Base-by-base conservation (phyloP, 2,113 vertebrate genomes). In the Microtus pennsylvanicus region DNA sequence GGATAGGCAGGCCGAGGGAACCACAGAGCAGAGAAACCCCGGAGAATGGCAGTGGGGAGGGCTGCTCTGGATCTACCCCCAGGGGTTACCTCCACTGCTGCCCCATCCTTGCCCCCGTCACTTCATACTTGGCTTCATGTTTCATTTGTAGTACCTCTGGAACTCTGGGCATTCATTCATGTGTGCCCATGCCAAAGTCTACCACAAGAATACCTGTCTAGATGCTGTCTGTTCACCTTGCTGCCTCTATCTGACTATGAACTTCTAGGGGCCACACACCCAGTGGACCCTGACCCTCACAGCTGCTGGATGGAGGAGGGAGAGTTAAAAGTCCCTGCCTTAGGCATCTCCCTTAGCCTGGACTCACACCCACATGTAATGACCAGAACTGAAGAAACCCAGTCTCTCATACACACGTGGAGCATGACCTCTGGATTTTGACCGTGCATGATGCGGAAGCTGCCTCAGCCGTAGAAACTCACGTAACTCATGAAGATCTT, bases 401-500 rank as follows among this genome's bases (percentile, higher is more conserved):
- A 9, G 1, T 61, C 24, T 17, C 80, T 61, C 13, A 42, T 10
- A 38, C 21, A 26, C 45, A 14, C 1, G 0, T 2, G 74, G 76
- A 16, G 17, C 1, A 35, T 58, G 65, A 8, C 47, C 1, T 12
- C 4, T 58, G 52, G 80, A 82, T 38, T 24, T 17, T 55, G 22
- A 47, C 28, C 3, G 22, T 26, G 22, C 17, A 38, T 3, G 2
- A 10, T 0, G n/a, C 35, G 47, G 1, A 67, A n/a, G 50, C 45
- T 58, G 33, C 70, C 45, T 17, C 45, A 1, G 50, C 50, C 7
- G 0, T 21, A 80, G 97, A 90, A 28, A 99, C 99, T 99, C 98
- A 99, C 99, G 8, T 99, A 99, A 97, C 98, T 99, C 63, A 99
- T 98, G 95, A 99, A 98, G 80, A 99, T 99, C 98, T 99, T 99